Conservation (phyloP, 92 coral and sea anemone genomes). For the Actinostola sp. region DNA sequence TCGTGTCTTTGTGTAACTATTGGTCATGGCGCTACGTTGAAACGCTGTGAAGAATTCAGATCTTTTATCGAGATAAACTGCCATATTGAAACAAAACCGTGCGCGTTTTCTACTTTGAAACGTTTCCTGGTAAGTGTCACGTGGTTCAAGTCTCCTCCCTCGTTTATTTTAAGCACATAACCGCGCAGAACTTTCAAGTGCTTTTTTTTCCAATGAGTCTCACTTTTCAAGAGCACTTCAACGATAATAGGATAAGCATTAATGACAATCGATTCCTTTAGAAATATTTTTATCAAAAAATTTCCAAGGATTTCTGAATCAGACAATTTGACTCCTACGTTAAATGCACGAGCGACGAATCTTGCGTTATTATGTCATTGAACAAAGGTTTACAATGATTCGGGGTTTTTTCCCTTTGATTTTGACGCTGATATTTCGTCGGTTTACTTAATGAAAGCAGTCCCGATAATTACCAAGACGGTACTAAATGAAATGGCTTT, state of each 20-base stretch:
- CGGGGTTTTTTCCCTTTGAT: conserved; percentile 30
- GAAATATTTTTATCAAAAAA: background rate
- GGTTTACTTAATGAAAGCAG: conserved; percentile 13
- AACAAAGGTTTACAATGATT: conserved; percentile 23
- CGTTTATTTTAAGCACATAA: background rate
- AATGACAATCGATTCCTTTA: conserved; percentile 5
- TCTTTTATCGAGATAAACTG: background rate
- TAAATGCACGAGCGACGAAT: conserved; percentile 28
- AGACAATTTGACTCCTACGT: conserved; percentile 28
- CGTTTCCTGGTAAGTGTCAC: conserved; percentile 3
- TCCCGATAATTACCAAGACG: conserved; percentile 11
- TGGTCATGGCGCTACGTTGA: too few relatives aligned
- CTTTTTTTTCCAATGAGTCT: background rate
- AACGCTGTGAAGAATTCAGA: background rate
- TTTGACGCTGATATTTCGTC: conserved; percentile 31
- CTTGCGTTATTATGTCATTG: conserved; percentile 5
- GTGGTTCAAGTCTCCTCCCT: too few relatives aligned
- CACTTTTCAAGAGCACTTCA: conserved; percentile 10
- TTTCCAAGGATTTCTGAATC: conserved; percentile 9
- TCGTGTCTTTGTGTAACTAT: background rate
- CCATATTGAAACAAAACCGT: background rate
- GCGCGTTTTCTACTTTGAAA: background rate
- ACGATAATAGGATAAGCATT: conserved; percentile 8
- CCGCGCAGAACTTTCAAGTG: background rate
- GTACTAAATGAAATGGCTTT: conserved; percentile 23